A percentile compares a stretch with the other conserved stretches of the same genome.
Conservation (phyloP, 2,797 vertebrate species). For the Peromyscus nudipes region DNA sequence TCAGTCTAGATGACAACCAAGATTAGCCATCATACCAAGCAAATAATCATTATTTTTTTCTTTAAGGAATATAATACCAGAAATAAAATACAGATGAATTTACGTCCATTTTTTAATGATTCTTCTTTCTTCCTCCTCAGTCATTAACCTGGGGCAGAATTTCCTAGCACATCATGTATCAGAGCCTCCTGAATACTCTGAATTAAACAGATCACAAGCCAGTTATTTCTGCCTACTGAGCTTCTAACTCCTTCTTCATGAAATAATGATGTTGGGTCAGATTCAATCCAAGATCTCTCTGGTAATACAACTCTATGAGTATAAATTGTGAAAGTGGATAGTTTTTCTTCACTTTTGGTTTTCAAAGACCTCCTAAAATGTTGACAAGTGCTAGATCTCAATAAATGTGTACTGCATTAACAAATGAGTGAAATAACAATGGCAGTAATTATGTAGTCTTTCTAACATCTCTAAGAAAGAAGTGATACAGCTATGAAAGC, state of each 20-base stretch:
- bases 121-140: not conserved
- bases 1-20: not conserved
- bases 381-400: not conserved
- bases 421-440: not conserved
- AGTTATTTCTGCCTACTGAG: not conserved
- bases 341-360: not conserved
- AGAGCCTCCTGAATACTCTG: not conserved
- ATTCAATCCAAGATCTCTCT: not conserved
- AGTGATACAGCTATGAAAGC: not conserved
- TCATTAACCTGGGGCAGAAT: not conserved
- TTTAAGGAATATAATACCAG: not conserved
- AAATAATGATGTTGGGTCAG: not conserved
- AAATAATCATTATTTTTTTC: not conserved
- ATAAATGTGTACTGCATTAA: not conserved
- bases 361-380: not conserved
- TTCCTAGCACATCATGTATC: not conserved
- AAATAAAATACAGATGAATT: not conserved
- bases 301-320: not conserved
- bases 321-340: not conserved
- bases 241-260: not conserved
- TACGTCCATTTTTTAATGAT: not conserved
- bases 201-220: not conserved
- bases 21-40: not conserved
- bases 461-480: not conserved
- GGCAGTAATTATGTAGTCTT: not conserved